Evolutionary conservation across 92 coral and sea anemone genomes (phyloP).

Genomic region (Phenganax subtilis): DNA sequence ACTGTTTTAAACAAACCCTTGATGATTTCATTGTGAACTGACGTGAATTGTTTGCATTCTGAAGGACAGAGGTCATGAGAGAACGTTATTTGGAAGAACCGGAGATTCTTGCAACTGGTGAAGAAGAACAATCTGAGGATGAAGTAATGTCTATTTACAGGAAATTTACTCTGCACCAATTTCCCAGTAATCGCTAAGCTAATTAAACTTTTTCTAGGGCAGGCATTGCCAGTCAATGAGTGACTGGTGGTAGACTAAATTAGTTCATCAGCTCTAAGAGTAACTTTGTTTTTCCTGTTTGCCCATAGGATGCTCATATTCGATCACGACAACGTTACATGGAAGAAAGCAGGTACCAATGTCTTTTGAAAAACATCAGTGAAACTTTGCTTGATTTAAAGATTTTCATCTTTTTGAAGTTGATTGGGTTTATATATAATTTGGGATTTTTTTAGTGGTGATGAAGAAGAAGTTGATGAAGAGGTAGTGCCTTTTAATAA

Average conservation of each 20-base stretch:
- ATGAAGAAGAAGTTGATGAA: slow-evolving; percentile 85
- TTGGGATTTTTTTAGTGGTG: slow-evolving; percentile 24
- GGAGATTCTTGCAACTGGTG: slow-evolving; percentile 79
- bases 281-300: not conserved
- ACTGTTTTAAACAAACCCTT: slow-evolving; percentile 17
- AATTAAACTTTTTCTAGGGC: too few species aligned
- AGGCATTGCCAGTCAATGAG: too few species aligned
- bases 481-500: slow-evolving; percentile 46
- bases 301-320: not conserved
- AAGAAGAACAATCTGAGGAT: slow-evolving; percentile 80
- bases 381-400: not conserved
- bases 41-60: not conserved
- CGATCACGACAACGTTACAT: slow-evolving; percentile 55
- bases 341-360: slow-evolving; percentile 89
- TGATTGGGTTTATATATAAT: not conserved
- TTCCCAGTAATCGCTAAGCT: too few species aligned
- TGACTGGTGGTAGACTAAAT: too few species aligned
- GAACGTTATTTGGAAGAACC: slow-evolving; percentile 84
- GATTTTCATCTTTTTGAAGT: not conserved
- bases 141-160: slow-evolving; percentile 53
- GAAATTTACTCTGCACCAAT: too few species aligned
- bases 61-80: slow-evolving; percentile 19
- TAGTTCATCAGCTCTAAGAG: too few species aligned
- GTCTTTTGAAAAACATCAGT: not conserved
- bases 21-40: not conserved